Evolutionary conservation across 1,140 invertebrate genomes (phyloP).

Genomic region (Hylyphantes graminicola): DNA sequence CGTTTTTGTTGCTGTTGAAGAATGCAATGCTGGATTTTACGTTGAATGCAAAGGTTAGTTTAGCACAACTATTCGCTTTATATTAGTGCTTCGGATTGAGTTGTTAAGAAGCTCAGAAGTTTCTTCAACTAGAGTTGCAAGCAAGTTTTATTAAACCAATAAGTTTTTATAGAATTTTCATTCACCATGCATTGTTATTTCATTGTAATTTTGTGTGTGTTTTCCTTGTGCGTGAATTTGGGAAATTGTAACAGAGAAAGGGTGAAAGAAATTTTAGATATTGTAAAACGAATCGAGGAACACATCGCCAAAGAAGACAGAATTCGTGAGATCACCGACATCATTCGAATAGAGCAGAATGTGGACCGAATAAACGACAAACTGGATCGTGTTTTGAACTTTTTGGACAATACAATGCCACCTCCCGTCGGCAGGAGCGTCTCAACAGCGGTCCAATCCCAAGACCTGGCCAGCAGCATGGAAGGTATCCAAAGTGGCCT

Average conservation of each 20-base stretch:
- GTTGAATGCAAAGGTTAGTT: neutral
- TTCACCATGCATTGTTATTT: neutral
- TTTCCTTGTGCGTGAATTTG: neutral
- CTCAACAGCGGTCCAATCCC: neutral
- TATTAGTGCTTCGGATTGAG: neutral
- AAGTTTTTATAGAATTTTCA: neutral
- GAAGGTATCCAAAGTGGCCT: constrained; percentile 9
- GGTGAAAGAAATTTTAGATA: constrained; percentile 28
- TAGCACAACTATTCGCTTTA: neutral
- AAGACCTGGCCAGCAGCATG: neutral
- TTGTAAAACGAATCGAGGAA: constrained; percentile 37
- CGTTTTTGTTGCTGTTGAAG: neutral
- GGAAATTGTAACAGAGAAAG: constrained; percentile 14
- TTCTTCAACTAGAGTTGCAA: neutral
- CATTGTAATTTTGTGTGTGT: neutral
- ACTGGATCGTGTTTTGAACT: constrained; percentile 18
- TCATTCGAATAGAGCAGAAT: constrained; percentile 28
- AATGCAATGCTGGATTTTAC: constrained; percentile 17
- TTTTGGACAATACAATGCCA: neutral
- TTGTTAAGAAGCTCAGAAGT: neutral
- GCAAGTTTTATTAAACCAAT: neutral
- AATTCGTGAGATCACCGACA: constrained; percentile 38
- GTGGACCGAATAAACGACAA: constrained; percentile 34
- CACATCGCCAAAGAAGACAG: constrained; percentile 47
- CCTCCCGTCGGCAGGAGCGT: neutral